Base-by-base conservation (phyloP, 2,888 invertebrate genomes). In the Archaeoteleia sp. region DNA sequence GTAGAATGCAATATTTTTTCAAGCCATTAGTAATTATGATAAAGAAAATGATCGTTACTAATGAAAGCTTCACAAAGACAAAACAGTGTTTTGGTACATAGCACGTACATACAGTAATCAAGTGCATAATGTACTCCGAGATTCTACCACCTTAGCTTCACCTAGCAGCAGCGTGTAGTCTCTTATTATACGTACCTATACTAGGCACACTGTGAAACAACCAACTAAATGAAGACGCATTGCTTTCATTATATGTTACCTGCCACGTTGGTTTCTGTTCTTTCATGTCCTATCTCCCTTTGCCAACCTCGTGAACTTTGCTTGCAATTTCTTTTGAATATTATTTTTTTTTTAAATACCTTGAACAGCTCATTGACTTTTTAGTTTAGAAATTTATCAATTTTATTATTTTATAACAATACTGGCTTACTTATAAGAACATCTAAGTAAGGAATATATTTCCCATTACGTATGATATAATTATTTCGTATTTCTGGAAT, bases 151-250 rank as follows among this genome's bases (percentile, higher is more conserved):
- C 69, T 72, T 65, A 67, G 68, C 74, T 69, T 58, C 63, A 67
- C 65, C 73, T 67, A 73, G 53, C 66, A 51, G 54, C 61, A 68
- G 67, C 67, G 68, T 71, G 74, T 72, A 72, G 70, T 70, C 69
- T 77, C 75, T 76, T 73, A 78, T 79, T 78, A 79, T 78, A 75
- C 74, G 72, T 71, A 73, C 73, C 73, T 74, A 74, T 76, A 72
- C 72, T 71, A 63, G 67, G 73, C 74, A 74, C 67, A 74, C 76
- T 72, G 70, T 74, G 78, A 77, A 81, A 80, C 82, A 82, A 78
- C 75, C 76, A 74, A 71, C 77, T 78, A 82, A 83, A 83, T 83
- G 83, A 83, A 83, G 82, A 82, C 77, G 78, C 82, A 83, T 81
- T 76, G 82, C 80, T 82, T 82, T 82, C 82, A 82, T 83, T 82